Evolutionary conservation across 2,888 invertebrate species (phyloP).

Genomic region (Anoplius nigerrimus): DNA sequence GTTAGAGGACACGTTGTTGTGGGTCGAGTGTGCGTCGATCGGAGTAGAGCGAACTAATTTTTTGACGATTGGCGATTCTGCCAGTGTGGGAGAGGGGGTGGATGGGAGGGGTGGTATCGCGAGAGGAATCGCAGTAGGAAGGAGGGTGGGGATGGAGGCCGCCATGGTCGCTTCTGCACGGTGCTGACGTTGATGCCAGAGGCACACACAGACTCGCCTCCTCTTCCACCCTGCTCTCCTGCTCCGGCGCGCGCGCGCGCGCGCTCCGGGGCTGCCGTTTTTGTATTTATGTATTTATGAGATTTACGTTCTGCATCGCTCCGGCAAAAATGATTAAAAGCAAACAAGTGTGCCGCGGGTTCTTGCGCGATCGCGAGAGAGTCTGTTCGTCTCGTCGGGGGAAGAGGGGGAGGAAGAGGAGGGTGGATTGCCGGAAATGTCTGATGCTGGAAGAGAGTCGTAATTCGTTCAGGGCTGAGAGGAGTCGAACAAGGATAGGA

Average conservation of each 20-base stretch:
- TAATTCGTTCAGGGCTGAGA: too few species aligned
- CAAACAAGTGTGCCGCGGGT: slow-evolving; percentile 58
- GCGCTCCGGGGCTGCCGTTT: slow-evolving; percentile 57
- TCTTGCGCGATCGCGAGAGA: slow-evolving; percentile 25
- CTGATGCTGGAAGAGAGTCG: too few species aligned
- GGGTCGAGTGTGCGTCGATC: too few species aligned
- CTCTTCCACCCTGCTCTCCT: not conserved
- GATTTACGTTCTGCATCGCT: slow-evolving; percentile 61
- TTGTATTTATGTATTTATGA: slow-evolving; percentile 72
- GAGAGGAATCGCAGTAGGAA: too few species aligned
- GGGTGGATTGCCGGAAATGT: too few species aligned
- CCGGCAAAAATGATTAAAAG: slow-evolving; percentile 71
- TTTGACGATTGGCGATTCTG: too few species aligned
- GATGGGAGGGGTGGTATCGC: not conserved
- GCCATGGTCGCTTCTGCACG: not conserved
- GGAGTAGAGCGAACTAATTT: too few species aligned
- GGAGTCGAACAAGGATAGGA: too few species aligned
- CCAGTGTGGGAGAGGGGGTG: not conserved
- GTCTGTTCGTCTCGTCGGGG: not conserved
- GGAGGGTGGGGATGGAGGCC: not conserved
- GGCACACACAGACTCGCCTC: too few species aligned
- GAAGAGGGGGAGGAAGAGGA: too few species aligned
- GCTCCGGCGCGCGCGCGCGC: slow-evolving; percentile 20
- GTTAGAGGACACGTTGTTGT: too few species aligned
- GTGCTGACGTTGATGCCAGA: not conserved